A percentile compares a stretch with the other conserved stretches of the same genome.
Conservation (phyloP, 2,888 invertebrate genomes). For the Philopedon plagiatum region DNA sequence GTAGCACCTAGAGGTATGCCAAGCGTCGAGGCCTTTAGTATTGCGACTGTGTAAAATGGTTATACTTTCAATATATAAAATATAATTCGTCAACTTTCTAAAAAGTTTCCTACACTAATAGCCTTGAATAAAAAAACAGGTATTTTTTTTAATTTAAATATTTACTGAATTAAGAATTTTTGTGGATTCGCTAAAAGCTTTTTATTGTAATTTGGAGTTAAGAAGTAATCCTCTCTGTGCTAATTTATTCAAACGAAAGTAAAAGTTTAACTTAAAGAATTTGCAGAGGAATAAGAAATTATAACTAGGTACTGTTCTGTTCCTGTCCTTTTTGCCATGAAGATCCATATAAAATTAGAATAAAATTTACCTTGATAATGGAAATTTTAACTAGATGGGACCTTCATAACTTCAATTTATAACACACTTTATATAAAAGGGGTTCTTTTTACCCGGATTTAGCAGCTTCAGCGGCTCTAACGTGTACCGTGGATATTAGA, state of each 20-base stretch:
- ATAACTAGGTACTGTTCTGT: neutral
- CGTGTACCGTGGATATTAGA: neutral
- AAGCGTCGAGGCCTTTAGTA: no score
- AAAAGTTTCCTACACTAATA: no score
- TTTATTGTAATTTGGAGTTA: no score
- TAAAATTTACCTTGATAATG: neutral
- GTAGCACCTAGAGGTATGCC: no score
- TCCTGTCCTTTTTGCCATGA: neutral
- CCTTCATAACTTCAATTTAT: neutral
- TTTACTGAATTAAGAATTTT: no score
- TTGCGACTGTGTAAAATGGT: no score
- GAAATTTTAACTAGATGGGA: conserved; percentile 4
- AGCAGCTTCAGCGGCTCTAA: neutral
- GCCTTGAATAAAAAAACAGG: no score
- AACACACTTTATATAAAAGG: neutral
- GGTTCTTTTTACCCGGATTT: neutral
- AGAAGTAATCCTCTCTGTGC: no score
- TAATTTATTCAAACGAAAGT: neutral
- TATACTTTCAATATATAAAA: no score
- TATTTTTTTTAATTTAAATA: no score
- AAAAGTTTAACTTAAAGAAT: neutral
- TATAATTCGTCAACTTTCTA: no score
- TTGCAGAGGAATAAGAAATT: conserved; percentile 1
- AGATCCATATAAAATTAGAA: neutral
- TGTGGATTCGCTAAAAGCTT: no score